Evolutionary conservation across 2,797 vertebrate species (phyloP), one percentile per base, ranked within the genome.

Genomic region (Rhinichthys osculus): DNA sequence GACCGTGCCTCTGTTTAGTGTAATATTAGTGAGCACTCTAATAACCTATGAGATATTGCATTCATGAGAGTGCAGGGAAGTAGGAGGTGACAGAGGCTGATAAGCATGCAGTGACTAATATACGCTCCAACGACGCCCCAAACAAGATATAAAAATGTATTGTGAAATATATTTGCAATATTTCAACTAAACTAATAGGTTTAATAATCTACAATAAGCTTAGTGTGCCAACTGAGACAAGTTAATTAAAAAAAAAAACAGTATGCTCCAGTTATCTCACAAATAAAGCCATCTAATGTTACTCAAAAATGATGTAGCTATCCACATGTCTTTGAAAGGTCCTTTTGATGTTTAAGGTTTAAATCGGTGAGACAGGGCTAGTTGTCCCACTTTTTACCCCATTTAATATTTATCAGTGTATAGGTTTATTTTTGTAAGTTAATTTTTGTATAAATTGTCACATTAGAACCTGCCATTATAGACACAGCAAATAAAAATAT

Each of bases 91-190:
- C 70, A 30, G 78, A 27, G n/a, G 59, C 30, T 35, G 57, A 72
- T 77, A 27, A 79, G 27, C 47, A 50, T 47, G 44, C 66, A 59
- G 52, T 79, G 74, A 78, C 38, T 78, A 78, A 78, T 78, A 52
- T 44, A 54, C 4, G 17, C 10, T 47, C 16, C 44, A 42, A 35
- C 21, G 54, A 64, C 38, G 38, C 21, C 16, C 30, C 30, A 2
- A 66, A 27, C 19, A 66, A 35, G 23, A 52, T 67, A 67, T 40
- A 7, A 66, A 16, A 14, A 77, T 66, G 5, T 14, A 14, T 47
- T 16, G n/a, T 16, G 16, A 59, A 64, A 83, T 50, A 64, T 16
- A 74, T 62, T 33, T 19, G 52, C 23, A 44, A 33, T 10, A 66
- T 76, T 64, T 76, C 21, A 27, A 38, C 9, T 40, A 35, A 44